Evolutionary conservation across 2,888 invertebrate genomes (phyloP).

Genomic region (Kuschelorhynchus macadamiae): DNA sequence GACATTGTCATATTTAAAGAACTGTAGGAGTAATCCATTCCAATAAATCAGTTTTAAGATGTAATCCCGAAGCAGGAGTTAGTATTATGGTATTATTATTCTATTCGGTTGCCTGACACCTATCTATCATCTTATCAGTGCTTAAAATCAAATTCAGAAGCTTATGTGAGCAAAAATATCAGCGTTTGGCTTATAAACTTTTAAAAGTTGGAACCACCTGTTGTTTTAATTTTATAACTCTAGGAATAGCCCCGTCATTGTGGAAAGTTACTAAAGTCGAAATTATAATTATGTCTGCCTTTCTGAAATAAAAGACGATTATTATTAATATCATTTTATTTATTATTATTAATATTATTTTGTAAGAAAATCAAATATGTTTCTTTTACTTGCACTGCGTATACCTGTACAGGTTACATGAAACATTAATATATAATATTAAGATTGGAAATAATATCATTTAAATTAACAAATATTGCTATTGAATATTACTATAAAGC

Average conservation of each 20-base stretch:
- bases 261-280: too few relatives aligned
- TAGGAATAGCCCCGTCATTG: background rate
- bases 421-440: too few relatives aligned
- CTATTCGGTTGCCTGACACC: slow-evolving; percentile 52
- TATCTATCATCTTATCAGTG: slow-evolving; percentile 56
- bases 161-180: slow-evolving; percentile 45
- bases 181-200: slow-evolving; percentile 22
- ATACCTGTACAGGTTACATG: too few relatives aligned
- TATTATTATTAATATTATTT: too few relatives aligned
- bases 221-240: slow-evolving; percentile 20
- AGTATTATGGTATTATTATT: slow-evolving; percentile 46
- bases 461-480: too few relatives aligned
- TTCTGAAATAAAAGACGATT: too few relatives aligned
- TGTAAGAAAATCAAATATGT: too few relatives aligned
- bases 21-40: slow-evolving; percentile 51
- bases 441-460: too few relatives aligned
- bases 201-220: slow-evolving; percentile 40
- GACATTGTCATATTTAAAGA: slow-evolving; percentile 43
- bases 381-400: too few relatives aligned
- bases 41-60: slow-evolving; percentile 56
- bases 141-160: slow-evolving; percentile 55
- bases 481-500: too few relatives aligned
- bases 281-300: too few relatives aligned
- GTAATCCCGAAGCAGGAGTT: slow-evolving; percentile 54
- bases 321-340: too few relatives aligned